Evolutionary conservation across 1,140 invertebrate genomes (phyloP).

Genomic region (Hylaeus anthracinus): DNA sequence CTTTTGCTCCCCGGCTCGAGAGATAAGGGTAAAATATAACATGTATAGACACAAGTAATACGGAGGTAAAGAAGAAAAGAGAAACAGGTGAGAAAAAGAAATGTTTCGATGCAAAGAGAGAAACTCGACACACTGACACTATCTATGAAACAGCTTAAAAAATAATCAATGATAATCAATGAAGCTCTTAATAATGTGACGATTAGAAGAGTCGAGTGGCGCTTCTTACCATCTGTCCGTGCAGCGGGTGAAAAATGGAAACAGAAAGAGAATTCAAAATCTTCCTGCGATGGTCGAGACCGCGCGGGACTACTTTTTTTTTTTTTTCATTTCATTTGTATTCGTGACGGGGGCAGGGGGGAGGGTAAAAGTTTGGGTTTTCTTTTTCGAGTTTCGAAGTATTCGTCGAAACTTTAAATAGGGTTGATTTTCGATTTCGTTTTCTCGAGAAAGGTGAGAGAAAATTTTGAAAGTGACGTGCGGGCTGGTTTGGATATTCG

Average conservation of each 20-base stretch:
- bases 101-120: slow-evolving; percentile 14
- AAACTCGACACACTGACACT: slow-evolving; percentile 73
- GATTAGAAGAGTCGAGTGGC: slow-evolving; percentile 76
- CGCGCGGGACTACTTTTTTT: neutral
- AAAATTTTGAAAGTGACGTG: slow-evolving; percentile 31
- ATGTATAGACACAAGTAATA: neutral
- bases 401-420: no score
- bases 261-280: slow-evolving; percentile 71
- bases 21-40: neutral
- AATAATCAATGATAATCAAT: slow-evolving; percentile 76
- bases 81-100: neutral
- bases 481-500: neutral
- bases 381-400: no score
- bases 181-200: slow-evolving; percentile 76
- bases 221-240: slow-evolving; percentile 81
- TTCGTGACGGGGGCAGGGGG: neutral
- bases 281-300: slow-evolving; percentile 56
- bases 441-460: neutral
- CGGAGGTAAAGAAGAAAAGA: slow-evolving; percentile 3
- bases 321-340: neutral
- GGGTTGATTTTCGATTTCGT: neutral
- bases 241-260: slow-evolving; percentile 74
- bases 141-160: slow-evolving; percentile 69
- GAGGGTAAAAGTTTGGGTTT: neutral
- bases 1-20: neutral